Conservation (phyloP, 2,113 vertebrate genomes). For the Cyphomyrus discorhynchus region DNA sequence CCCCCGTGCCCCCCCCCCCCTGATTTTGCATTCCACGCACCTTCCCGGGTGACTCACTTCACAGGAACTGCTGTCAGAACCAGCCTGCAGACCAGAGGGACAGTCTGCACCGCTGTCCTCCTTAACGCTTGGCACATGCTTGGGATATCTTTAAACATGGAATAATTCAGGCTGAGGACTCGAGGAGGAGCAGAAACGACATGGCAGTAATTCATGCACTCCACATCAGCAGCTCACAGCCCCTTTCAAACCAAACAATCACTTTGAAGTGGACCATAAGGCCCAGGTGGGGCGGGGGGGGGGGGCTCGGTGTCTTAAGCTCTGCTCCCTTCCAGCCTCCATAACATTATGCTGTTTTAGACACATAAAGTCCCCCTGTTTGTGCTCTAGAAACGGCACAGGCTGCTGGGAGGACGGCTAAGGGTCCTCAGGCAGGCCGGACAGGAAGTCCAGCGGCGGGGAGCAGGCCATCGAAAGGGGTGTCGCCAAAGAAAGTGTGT, state of each 20-base stretch:
- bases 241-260: conserved; percentile 34
- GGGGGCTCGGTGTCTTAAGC: neutral
- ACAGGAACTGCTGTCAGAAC: neutral
- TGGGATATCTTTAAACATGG: conserved; percentile 18
- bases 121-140: no score
- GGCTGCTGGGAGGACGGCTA: neutral
- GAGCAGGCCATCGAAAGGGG: neutral
- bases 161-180: conserved; percentile 59
- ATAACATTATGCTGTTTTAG: neutral
- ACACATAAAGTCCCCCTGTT: neutral
- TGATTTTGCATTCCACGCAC: neutral
- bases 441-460: neutral
- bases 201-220: conserved; percentile 53
- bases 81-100: neutral
- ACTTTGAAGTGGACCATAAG: conserved; percentile 41
- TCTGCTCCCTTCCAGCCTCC: neutral
- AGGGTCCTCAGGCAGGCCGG: neutral
- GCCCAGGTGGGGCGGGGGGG: neutral
- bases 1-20: neutral
- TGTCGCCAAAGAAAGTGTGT: neutral
- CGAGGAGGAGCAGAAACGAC: conserved; percentile 46
- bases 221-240: conserved; percentile 44
- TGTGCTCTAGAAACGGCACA: neutral
- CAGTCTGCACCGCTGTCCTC: neutral
- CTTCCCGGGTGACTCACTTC: neutral